phyloP scores from a whole-genome alignment of 35 echinoderm and acorn worm species.

The Acanthaster planci region DNA sequence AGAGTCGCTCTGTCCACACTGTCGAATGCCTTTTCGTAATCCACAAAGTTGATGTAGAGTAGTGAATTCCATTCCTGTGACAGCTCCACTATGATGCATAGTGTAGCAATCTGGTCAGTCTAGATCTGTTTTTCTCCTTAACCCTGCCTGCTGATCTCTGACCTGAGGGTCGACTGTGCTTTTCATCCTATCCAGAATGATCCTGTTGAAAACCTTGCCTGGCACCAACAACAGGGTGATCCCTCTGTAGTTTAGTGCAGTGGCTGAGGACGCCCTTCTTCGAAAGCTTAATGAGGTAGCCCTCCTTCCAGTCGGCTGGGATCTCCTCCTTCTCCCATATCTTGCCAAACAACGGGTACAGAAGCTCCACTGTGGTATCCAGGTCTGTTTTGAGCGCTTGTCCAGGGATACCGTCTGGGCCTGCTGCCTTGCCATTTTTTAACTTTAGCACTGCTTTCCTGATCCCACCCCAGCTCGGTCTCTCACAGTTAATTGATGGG shows the following conservation, averaged over 20 bases:
- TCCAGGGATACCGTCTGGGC: not conserved
- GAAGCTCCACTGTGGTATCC: no score
- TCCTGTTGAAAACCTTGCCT: conserved; percentile 17
- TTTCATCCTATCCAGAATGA: not conserved
- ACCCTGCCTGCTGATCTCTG: conserved; percentile 27
- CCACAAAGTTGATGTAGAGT: not conserved
- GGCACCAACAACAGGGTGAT: conserved; percentile 33
- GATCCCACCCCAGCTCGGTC: not conserved
- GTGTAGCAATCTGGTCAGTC: conserved; percentile 5
- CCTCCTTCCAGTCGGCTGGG: conserved; percentile 5
- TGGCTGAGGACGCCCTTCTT: conserved; percentile 21
- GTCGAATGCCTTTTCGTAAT: not conserved
- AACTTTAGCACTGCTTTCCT: not conserved
- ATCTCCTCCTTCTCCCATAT: not conserved
- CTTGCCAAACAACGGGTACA: no score
- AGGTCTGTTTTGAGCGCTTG: not conserved
- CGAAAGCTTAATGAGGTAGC: conserved; percentile 21
- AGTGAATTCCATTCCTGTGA: not conserved
- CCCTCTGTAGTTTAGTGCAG: conserved; percentile 27
- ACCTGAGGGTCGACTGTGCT: not conserved
- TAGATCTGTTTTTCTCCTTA: not conserved
- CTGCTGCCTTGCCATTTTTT: conserved; percentile 3
- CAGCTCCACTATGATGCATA: not conserved
- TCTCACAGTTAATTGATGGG: no score
- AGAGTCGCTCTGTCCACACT: not conserved